Evolutionary conservation across 2,888 invertebrate species (phyloP).

Genomic region (Xanthorhoe designata): DNA sequence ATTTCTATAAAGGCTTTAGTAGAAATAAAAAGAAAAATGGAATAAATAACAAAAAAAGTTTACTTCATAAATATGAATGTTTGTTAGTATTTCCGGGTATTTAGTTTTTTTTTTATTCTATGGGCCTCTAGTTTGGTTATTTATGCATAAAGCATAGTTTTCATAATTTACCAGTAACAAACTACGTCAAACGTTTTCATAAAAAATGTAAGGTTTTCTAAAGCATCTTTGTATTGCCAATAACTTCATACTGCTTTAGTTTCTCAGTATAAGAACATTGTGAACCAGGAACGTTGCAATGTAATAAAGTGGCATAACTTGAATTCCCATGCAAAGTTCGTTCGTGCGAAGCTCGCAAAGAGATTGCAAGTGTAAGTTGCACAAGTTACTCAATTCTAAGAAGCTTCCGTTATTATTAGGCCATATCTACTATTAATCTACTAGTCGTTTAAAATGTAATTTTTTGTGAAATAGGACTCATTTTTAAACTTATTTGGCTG

Average conservation of each 20-base stretch:
- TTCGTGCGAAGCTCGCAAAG: slow-evolving; percentile 26
- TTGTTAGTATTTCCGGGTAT: too few relatives aligned
- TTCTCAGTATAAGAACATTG: background rate
- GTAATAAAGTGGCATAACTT: slow-evolving; percentile 21
- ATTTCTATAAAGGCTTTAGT: too few relatives aligned
- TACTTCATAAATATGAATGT: too few relatives aligned
- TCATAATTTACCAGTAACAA: too few relatives aligned
- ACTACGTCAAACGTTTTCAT: background rate
- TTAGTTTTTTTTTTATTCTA: too few relatives aligned
- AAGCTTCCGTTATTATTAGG: slow-evolving; percentile 30
- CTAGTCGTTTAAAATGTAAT: slow-evolving; percentile 38
- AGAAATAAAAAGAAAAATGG: too few relatives aligned
- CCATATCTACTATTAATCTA: slow-evolving; percentile 28
- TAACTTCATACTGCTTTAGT: background rate
- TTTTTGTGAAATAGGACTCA: slow-evolving; percentile 4
- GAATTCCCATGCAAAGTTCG: slow-evolving; percentile 33
- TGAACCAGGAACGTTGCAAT: slow-evolving; percentile 1
- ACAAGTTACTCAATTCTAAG: slow-evolving; percentile 45
- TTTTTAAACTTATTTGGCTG: background rate
- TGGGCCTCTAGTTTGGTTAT: too few relatives aligned
- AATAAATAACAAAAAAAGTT: too few relatives aligned
- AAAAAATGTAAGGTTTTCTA: background rate
- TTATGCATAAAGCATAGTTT: too few relatives aligned
- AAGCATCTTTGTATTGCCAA: too few relatives aligned
- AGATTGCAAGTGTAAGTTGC: slow-evolving; percentile 28